phyloP scores from a whole-genome alignment of 2,113 vertebrate genomes.

The Neotoma lepida region DNA sequence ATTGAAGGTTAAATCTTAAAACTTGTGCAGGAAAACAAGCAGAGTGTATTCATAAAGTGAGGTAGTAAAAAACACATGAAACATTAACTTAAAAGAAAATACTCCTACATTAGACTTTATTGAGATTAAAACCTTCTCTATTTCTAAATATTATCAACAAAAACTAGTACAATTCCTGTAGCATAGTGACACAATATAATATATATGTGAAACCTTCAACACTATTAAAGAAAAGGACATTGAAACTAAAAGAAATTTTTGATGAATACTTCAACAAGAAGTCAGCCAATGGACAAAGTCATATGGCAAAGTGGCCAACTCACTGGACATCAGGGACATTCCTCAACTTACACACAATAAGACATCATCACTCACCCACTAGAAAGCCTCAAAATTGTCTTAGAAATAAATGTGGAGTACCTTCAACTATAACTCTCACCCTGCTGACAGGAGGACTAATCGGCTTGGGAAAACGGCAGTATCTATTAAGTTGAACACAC shows the following conservation, averaged over 20 bases:
- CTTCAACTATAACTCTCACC: background rate
- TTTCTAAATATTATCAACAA: background rate
- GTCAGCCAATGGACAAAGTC: background rate
- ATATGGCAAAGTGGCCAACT: background rate
- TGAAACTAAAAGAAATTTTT: background rate
- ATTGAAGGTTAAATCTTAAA: background rate
- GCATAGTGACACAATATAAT: background rate
- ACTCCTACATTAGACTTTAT: background rate
- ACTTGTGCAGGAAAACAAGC: background rate
- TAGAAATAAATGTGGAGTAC: background rate
- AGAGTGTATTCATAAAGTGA: background rate
- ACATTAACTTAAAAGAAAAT: conserved; percentile 8
- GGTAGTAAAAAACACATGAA: background rate
- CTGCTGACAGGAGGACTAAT: background rate
- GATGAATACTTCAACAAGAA: background rate
- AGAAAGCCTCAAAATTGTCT: background rate
- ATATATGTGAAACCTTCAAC: background rate
- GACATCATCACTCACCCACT: background rate
- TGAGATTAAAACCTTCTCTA: background rate
- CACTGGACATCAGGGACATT: background rate
- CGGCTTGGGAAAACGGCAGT: background rate
- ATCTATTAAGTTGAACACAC: background rate
- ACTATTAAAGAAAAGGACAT: background rate
- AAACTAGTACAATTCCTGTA: background rate
- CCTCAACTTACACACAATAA: background rate